Base-by-base conservation (phyloP, 2,888 invertebrate species). In the Hipparchia sbordonii region DNA sequence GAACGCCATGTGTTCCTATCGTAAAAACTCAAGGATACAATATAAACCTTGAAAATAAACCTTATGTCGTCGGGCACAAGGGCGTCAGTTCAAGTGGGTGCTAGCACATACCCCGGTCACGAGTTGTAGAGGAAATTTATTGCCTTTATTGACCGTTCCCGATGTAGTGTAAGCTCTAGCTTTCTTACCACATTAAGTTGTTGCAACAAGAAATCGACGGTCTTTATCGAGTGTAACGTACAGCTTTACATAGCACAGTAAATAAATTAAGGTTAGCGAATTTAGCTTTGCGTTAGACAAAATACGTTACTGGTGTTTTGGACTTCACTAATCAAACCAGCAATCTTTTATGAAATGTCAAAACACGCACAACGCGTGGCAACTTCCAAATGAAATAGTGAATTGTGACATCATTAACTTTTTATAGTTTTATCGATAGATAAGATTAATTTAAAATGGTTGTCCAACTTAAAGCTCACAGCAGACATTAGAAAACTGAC, bases 81-180 rank as follows among this genome's bases (percentile, higher is more conserved):
- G 33, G 54, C 52, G 59, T 57, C 46, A 67, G 13, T 67, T 46
- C 46, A 68, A 63, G 63, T 62, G 70, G 39, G 62, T 69, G 61
- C 59, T 65, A 62, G 51, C 46, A 62, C 70, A 70, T 51, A 60
- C 67, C 61, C 60, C 39, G 67, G 71, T 69, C 71, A 69, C 69
- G 69, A 67, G 66, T 66, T 69, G 65, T 68, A 68, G 74, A 74
- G 68, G 68, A 78, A 80, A 84, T 83, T 82, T 84, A 85, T 82
- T 74, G 77, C 79, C 77, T 80, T 82, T 83, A 84, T 83, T 82
- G 84, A 83, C 84, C 83, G 82, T 82, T 84, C 81, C 79, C 80
- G 78, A 79, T 78, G 81, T 80, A 81, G 80, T 82, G 79, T 79
- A 77, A 79, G 78, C 79, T 74, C 80, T 78, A 75, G 76, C 74